These are phyloP conservation scores for Chaetophractus vellerosus DNA, from an alignment of 2,797 vertebrate species.

Conservation along the genomic window DNA sequence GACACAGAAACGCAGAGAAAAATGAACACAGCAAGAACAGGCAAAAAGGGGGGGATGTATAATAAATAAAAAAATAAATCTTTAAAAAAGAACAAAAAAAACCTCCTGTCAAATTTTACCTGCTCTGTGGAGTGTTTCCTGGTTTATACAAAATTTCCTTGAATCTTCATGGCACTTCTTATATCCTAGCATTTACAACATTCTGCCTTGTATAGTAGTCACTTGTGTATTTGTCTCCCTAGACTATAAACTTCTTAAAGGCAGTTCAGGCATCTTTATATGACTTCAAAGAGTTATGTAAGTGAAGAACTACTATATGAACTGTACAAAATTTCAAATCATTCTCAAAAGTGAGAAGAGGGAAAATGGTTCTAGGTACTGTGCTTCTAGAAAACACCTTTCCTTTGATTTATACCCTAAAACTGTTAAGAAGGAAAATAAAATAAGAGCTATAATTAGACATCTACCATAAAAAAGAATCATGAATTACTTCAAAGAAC, in stretches of 20 bases:
- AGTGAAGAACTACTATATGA: background rate
- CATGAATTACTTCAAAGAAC: background rate
- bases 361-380: background rate
- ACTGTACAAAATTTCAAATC: background rate
- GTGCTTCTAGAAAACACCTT: background rate
- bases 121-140: background rate
- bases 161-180: background rate
- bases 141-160: background rate
- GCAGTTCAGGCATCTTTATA: background rate
- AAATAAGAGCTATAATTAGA: conserved; percentile 26
- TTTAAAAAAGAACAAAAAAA: too few relatives aligned
- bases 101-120: background rate
- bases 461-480: background rate
- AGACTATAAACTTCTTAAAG: background rate
- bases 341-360: conserved; percentile 2
- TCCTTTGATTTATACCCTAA: background rate
- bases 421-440: background rate
- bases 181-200: background rate
- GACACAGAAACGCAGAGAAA: too few relatives aligned
- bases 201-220: background rate
- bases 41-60: too few relatives aligned
- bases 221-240: background rate
- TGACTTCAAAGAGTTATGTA: background rate
- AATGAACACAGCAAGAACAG: too few relatives aligned
- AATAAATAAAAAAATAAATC: too few relatives aligned